Conservation (phyloP, 2,113 vertebrate species). For the Verasper variegatus region DNA sequence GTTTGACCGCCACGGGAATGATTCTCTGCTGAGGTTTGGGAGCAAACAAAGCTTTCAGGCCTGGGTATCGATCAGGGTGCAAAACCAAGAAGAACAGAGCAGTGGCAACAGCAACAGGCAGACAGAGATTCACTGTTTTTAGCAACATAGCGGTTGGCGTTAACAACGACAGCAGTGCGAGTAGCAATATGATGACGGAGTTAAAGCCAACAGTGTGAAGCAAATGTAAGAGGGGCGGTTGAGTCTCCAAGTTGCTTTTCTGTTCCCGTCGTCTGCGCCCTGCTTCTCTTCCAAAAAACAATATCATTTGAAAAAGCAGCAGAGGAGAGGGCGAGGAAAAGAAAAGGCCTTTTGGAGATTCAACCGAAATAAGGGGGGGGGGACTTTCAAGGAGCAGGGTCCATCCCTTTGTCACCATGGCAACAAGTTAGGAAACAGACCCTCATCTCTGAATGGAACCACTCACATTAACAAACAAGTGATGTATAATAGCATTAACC, state of each 20-base stretch:
- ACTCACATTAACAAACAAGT: conserved; percentile 43
- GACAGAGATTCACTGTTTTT: conserved; percentile 44
- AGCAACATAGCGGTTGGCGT: conserved; percentile 48
- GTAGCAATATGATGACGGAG: conserved; percentile 48
- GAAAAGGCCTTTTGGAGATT: conserved; percentile 28
- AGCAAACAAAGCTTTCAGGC: conserved; percentile 50
- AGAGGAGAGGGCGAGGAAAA: conserved; percentile 11
- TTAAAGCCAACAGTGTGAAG: conserved; percentile 63
- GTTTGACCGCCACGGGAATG: not conserved
- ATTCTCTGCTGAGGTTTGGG: conserved; percentile 22
- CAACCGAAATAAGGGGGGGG: conserved; percentile 6
- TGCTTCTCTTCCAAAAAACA: conserved; percentile 20
- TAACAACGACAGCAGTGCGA: conserved; percentile 55
- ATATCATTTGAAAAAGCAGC: not conserved
- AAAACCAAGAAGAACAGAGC: conserved; percentile 78
- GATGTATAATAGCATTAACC: conserved; percentile 18
- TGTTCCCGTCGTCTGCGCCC: not conserved
- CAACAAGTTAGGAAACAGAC: conserved; percentile 49
- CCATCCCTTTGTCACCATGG: conserved; percentile 51
- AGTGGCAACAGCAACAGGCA: conserved; percentile 64
- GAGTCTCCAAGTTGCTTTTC: conserved; percentile 20
- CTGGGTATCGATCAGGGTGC: conserved; percentile 64
- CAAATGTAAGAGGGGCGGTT: conserved; percentile 29
- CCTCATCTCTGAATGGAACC: conserved; percentile 46
- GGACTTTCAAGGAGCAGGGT: conserved; percentile 49